Conservation (phyloP, 2,113 vertebrate genomes). For the Sinocyclocheilus anshuiensis region DNA sequence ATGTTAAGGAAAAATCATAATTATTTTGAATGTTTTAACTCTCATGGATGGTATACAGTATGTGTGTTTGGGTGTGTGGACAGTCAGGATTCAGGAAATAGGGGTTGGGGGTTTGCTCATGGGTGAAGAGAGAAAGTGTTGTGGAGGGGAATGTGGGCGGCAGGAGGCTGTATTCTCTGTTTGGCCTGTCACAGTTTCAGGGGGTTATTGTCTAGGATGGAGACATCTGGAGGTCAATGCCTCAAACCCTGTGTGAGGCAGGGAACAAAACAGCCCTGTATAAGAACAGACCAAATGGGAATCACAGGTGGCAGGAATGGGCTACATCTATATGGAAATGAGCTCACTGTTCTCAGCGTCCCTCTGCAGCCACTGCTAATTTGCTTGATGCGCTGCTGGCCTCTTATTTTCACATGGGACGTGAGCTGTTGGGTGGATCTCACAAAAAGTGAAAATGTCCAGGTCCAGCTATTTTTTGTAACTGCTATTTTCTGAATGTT, state of each 20-base stretch:
- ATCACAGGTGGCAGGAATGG: slow-evolving; percentile 54
- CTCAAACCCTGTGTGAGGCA: slow-evolving; percentile 45
- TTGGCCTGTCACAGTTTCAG: slow-evolving; percentile 40
- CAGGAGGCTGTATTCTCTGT: slow-evolving; percentile 36
- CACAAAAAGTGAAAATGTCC: background rate
- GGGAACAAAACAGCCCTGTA: slow-evolving; percentile 46
- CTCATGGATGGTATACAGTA: background rate
- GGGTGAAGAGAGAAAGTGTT: slow-evolving; percentile 26
- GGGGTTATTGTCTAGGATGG: slow-evolving; percentile 50
- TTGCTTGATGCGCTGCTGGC: slow-evolving; percentile 7
- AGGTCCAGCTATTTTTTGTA: background rate
- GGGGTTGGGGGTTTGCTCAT: background rate
- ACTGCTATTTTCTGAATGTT: too few relatives aligned
- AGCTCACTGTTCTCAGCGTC: slow-evolving; percentile 29
- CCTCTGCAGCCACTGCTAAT: slow-evolving; percentile 14
- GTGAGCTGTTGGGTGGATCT: slow-evolving; percentile 1
- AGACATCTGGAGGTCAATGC: slow-evolving; percentile 56
- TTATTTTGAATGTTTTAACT: background rate
- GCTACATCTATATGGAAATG: slow-evolving; percentile 39
- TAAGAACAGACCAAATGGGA: slow-evolving; percentile 44
- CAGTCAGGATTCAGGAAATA: background rate
- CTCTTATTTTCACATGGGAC: slow-evolving; percentile 5
- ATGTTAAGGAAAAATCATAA: background rate
- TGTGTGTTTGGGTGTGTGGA: background rate
- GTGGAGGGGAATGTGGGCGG: background rate